Percentiles rank a stretch among this genome's conserved stretches.
These are phyloP conservation scores for Nomada flava DNA, from an alignment of 2,888 invertebrate genomes.

Conservation along the genomic window DNA sequence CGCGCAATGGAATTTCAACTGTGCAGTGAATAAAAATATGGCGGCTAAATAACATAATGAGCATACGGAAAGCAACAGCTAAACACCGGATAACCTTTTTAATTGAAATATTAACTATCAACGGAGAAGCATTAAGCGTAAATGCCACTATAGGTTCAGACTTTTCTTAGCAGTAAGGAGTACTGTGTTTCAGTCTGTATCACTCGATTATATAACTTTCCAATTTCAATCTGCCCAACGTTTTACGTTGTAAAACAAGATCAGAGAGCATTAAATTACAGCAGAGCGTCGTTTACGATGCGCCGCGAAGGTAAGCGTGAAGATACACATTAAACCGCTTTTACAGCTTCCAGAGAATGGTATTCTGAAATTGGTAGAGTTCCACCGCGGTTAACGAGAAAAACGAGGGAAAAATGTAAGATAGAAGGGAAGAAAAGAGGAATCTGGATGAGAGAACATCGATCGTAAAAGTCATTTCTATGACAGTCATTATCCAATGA, in stretches of 20 bases:
- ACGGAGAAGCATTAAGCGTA: neutral
- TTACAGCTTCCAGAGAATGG: conserved; percentile 12
- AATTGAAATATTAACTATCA: neutral
- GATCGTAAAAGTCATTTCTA: conserved; percentile 45
- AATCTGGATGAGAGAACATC: conserved; percentile 27
- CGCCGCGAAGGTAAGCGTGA: neutral
- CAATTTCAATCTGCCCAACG: conserved; percentile 4
- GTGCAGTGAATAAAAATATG: neutral
- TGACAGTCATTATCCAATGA: conserved; percentile 61
- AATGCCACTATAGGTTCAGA: neutral
- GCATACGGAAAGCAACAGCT: neutral
- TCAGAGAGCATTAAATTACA: conserved; percentile 14
- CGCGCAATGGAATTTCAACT: neutral
- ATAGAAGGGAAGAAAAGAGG: neutral
- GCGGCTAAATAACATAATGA: too few relatives aligned
- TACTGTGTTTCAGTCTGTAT: neutral
- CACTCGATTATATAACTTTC: neutral
- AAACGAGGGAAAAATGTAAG: neutral
- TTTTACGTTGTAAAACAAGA: conserved; percentile 2
- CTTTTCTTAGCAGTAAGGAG: neutral
- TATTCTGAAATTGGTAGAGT: conserved; percentile 29
- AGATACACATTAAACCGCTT: conserved; percentile 33
- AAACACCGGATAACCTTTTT: neutral
- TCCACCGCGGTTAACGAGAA: conserved; percentile 9
- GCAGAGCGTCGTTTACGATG: conserved; percentile 8